Base-by-base conservation (phyloP, 2,888 invertebrate species). In the Platerodrilus igneus region DNA sequence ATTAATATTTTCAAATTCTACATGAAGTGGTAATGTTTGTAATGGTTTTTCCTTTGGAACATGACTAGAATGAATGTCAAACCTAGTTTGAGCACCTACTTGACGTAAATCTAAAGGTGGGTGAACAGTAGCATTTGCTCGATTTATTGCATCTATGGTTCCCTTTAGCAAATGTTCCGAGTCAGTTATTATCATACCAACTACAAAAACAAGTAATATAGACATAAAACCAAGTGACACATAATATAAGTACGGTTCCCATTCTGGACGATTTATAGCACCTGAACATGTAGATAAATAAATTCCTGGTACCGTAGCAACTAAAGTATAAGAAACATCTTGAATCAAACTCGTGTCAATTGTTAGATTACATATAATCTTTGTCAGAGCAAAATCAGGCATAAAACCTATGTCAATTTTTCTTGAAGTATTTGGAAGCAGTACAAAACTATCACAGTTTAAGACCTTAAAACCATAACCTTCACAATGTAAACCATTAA, bases 401-500 rank as follows among this genome's bases (percentile, higher is more conserved):
- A 88, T 88, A 64, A 89, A 92, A 46, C 85, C 86, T 46, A 93
- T 86, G 56, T 91, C 88, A 38, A 93, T 78, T 62, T 82, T 81
- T 52, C 74, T 78, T 3, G 83, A 82, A 15, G 76, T 76, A 60
- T 89, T 89, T 14, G 87, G 84, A 40, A 70, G 70, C 21, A 90
- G 66, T 25, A 75, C 72, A 62, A 88, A 87, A 1, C 82, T 74
- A 18, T 72, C 72, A 59, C 90, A 90, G 58, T 87, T 82, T 34
- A 84, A 68, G 20, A 89, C 77, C 57, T 78, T 77, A 60, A 88
- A 90, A 10, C 89, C 89, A 55, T 83, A 84, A 5, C 87, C 86
- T 66, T 84, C 81, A 61, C 90, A 88, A 1, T 69, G 65, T 46
- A 77, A 68, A 49, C 77, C 77, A 57, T 80, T 82, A 47, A 89